Evolutionary conservation across 2,797 vertebrate species (phyloP).

Genomic region (Siniperca obscura): DNA sequence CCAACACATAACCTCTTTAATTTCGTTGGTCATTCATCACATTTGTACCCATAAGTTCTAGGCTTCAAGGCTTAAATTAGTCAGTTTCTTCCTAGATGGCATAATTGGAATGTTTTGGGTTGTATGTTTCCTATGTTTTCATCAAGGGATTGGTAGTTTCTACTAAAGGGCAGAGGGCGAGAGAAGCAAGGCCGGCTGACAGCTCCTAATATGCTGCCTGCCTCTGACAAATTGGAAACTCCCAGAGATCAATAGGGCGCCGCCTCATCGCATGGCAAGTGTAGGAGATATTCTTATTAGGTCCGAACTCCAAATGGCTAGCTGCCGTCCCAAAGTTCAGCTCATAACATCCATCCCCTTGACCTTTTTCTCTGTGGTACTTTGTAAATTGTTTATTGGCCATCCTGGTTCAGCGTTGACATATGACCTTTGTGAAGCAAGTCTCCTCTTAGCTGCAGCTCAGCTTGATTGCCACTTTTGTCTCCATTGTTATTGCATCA

Average conservation of each 20-base stretch:
- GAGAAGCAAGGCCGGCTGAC: slow-evolving; percentile 68
- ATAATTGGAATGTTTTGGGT: slow-evolving; percentile 48
- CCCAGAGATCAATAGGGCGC: slow-evolving; percentile 87
- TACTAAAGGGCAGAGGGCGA: slow-evolving; percentile 77
- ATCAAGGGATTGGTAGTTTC: slow-evolving; percentile 53
- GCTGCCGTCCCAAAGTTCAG: slow-evolving; percentile 89
- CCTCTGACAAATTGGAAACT: slow-evolving; percentile 87
- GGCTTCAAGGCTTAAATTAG: slow-evolving; percentile 54
- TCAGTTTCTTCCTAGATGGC: background rate
- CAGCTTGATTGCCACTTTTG: slow-evolving; percentile 37
- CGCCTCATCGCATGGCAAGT: slow-evolving; percentile 64
- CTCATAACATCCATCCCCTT: slow-evolving; percentile 86
- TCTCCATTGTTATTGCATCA: slow-evolving; percentile 14
- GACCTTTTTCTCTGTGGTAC: slow-evolving; percentile 86
- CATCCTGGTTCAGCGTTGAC: slow-evolving; percentile 73
- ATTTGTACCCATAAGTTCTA: background rate
- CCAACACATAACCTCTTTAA: slow-evolving; percentile 18
- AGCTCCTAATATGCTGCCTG: slow-evolving; percentile 81
- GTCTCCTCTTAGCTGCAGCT: slow-evolving; percentile 26
- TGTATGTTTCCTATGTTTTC: slow-evolving; percentile 62
- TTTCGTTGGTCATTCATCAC: slow-evolving; percentile 17
- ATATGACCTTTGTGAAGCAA: slow-evolving; percentile 80
- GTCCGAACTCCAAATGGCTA: slow-evolving; percentile 74
- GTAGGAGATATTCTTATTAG: slow-evolving; percentile 82
- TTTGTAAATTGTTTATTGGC: slow-evolving; percentile 80